These are phyloP conservation scores for Eremobia ochroleuca DNA, from an alignment of 2,888 invertebrate species.

Conservation along the genomic window DNA sequence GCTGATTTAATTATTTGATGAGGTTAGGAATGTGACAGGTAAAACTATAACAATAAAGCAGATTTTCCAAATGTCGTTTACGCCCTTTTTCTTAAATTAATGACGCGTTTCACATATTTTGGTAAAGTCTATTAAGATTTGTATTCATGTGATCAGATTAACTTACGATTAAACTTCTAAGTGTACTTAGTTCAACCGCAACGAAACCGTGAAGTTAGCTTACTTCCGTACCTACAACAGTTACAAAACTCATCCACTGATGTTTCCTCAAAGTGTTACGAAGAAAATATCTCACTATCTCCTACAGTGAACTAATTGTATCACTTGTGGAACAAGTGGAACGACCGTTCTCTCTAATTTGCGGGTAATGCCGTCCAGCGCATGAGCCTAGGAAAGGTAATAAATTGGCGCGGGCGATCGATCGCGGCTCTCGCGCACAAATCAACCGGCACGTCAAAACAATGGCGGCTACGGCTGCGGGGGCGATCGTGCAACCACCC, in stretches of 20 bases:
- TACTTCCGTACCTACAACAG: not conserved
- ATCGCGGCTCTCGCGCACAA: constrained; percentile 86
- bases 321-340: constrained; percentile 77
- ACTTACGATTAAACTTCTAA: not conserved
- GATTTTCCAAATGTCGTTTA: not conserved
- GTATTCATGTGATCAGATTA: not conserved
- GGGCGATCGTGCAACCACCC: constrained; percentile 85
- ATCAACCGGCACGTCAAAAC: constrained; percentile 87
- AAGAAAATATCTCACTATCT: constrained; percentile 46
- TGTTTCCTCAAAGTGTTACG: constrained; percentile 30
- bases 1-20: constrained; percentile 61
- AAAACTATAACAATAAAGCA: not conserved
- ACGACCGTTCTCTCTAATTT: constrained; percentile 82
- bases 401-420: constrained; percentile 85
- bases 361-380: constrained; percentile 76
- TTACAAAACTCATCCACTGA: constrained; percentile 15
- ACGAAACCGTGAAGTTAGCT: not conserved
- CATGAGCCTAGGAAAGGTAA: constrained; percentile 81
- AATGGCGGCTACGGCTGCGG: constrained; percentile 84
- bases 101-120: not conserved
- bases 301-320: constrained; percentile 70
- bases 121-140: not conserved
- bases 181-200: not conserved
- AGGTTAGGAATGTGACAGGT: not conserved
- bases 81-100: not conserved